A percentile compares a stretch with the other conserved stretches of the same genome.
Evolutionary conservation across 2,113 vertebrate species (phyloP).

Genomic region (Nestor notabilis): DNA sequence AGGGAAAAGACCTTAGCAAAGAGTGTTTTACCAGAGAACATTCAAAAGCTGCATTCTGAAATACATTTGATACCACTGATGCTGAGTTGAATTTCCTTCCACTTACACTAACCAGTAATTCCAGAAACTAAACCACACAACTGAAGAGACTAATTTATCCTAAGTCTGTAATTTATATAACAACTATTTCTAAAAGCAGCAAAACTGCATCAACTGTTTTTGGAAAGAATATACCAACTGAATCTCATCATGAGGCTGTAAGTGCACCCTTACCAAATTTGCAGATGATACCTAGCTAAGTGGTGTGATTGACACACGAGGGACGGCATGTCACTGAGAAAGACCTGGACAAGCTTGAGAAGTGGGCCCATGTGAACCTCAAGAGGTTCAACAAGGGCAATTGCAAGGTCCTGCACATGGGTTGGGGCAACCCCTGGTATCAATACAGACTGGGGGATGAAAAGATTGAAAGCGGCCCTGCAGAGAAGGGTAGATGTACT

Average conservation of each 20-base stretch:
- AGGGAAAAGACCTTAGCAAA: neutral
- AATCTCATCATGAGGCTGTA: neutral
- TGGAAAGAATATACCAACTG: neutral
- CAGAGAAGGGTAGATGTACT: neutral
- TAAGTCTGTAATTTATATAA: neutral
- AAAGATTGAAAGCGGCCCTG: neutral
- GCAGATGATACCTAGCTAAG: neutral
- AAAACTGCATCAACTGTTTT: neutral
- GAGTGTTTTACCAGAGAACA: neutral
- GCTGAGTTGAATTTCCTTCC: neutral
- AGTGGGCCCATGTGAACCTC: neutral
- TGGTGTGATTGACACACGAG: fast-evolving
- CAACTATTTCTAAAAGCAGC: neutral
- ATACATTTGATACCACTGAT: neutral
- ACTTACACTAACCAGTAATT: neutral
- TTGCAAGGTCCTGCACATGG: neutral
- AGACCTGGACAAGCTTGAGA: neutral
- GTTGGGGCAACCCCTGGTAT: fast-evolving
- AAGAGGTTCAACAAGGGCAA: neutral
- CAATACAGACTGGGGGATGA: neutral
- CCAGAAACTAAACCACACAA: neutral
- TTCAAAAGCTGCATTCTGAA: neutral
- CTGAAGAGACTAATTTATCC: neutral
- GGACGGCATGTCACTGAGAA: neutral
- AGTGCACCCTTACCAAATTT: neutral